These are phyloP conservation scores for Agrypnus murinus DNA, from an alignment of 2,888 invertebrate genomes.

Conservation along the genomic window DNA sequence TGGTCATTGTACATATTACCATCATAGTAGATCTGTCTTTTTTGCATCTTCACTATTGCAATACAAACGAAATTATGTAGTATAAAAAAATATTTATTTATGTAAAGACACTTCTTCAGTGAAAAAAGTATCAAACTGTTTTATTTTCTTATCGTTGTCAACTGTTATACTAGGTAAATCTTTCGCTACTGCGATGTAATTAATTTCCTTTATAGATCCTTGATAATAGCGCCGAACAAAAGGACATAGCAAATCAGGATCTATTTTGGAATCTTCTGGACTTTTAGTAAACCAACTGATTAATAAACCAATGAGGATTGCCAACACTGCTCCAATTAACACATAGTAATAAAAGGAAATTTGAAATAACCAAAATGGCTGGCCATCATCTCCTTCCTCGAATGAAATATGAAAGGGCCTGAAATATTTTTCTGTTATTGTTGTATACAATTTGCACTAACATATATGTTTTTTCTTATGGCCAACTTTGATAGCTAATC, in stretches of 20 bases:
- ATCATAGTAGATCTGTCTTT: too few relatives aligned
- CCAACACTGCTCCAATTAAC: constrained; percentile 43
- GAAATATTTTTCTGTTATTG: not conserved
- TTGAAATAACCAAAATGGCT: constrained; percentile 54
- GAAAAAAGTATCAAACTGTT: not conserved
- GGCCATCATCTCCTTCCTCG: not conserved
- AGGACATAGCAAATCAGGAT: constrained; percentile 49
- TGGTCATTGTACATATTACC: too few relatives aligned
- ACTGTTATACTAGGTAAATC: not conserved
- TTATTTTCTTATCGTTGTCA: not conserved
- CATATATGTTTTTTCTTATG: too few relatives aligned
- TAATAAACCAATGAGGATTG: constrained; percentile 43
- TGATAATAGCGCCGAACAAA: not conserved
- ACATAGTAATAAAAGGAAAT: constrained; percentile 61
- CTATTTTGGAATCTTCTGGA: constrained; percentile 22
- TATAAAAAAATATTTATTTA: too few relatives aligned
- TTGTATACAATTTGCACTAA: not conserved
- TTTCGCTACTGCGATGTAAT: constrained; percentile 2
- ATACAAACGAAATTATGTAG: too few relatives aligned
- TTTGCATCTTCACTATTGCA: too few relatives aligned
- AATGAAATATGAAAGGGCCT: not conserved
- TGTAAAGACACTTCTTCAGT: not conserved
- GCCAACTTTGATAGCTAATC: too few relatives aligned
- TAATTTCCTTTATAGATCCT: not conserved
- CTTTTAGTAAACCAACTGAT: constrained; percentile 50